Evolutionary conservation across 2,797 vertebrate genomes (phyloP), one percentile per base, ranked within the genome.

Genomic region (Poeciliopsis gracilis): DNA sequence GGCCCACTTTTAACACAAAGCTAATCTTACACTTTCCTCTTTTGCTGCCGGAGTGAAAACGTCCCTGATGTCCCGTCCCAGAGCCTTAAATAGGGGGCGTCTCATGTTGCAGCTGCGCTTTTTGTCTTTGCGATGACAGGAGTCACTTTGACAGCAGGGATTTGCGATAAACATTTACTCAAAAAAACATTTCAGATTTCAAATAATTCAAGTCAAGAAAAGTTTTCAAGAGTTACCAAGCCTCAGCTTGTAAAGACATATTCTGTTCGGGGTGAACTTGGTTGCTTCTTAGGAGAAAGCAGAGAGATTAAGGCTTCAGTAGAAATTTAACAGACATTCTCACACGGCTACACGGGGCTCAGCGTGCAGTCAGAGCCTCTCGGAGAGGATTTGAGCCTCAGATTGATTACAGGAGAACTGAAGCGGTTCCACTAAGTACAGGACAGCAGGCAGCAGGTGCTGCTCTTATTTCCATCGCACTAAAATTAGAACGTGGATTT

Each of bases 401-500:
- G 86, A 86, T 89, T 89, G 76, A 87, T 86, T 90, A 91, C 85
- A 81, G 89, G 78, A 87, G 80, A 86, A 85, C 85, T 84, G 83
- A 92, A 76, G 86, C 86, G 87, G 87, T 88, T 87, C 89, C 86
- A 87, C 55, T 80, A 87, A 78, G 86, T 72, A 84, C 72, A 78
- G 78, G 85, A 92, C 87, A 57, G 84, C 87, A 77, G 77, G 84
- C 90, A 93, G 91, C 94, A 95, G 93, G 90, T 95, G 94, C 84
- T 89, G 83, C 89, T 91, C 87, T 84, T 87, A 85, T 90, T 89
- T 94, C 90, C 84, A 82, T 84, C 61, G 1, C 67, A 69, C 94
- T 95, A 96, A 95, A 96, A 93, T 95, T 95, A 96, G 94, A 87
- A 81, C 12, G 16, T 78, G 83, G 73, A 90, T 82, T 80, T 87